Conservation (phyloP, 2,888 invertebrate genomes). For the Biston stratarius region DNA sequence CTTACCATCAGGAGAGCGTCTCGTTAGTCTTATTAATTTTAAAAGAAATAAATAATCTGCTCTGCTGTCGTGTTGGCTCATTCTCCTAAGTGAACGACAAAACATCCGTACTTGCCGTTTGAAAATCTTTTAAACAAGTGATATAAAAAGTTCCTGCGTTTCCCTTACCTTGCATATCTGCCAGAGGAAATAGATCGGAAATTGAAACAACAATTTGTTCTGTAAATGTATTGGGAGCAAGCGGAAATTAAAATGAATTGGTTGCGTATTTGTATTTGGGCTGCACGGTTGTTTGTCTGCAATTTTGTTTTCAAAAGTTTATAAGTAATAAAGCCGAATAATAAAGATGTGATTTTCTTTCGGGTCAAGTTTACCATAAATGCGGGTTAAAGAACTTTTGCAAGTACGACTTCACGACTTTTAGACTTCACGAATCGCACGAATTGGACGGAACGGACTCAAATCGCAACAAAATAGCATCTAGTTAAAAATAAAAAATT, state of each 20-base stretch:
- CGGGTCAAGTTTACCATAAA: no score
- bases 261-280: constrained; percentile 6
- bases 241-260: constrained; percentile 19
- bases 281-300: constrained; percentile 7
- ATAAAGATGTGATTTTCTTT: no score
- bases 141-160: neutral
- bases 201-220: constrained; percentile 17
- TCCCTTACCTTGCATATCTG: neutral
- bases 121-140: neutral
- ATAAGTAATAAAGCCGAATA: no score
- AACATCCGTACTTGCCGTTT: neutral
- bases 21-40: no score
- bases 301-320: neutral
- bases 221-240: constrained; percentile 1
- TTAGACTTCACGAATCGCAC: no score
- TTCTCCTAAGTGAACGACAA: neutral
- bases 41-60: neutral
- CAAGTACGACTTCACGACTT: no score
- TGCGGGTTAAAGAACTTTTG: no score
- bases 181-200: constrained; percentile 22
- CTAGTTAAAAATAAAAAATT: no score
- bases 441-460: no score
- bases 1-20: no score
- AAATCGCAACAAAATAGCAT: no score
- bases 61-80: no score